phyloP scores from a whole-genome alignment of 1,140 invertebrate genomes.

The Delia radicum region DNA sequence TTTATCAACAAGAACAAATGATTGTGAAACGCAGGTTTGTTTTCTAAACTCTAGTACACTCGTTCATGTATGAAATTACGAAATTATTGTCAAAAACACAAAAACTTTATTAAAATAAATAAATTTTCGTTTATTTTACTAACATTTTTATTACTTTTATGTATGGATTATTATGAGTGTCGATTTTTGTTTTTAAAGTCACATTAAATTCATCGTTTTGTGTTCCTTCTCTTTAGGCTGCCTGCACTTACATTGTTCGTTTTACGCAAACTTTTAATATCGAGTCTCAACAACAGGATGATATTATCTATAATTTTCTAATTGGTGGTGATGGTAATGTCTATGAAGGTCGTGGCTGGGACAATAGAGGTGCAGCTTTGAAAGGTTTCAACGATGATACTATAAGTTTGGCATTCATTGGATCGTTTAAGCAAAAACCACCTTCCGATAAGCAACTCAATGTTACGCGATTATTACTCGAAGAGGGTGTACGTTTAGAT shows the following conservation, averaged over 20 bases:
- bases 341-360: conserved; percentile 68
- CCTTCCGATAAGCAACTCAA: conserved; percentile 61
- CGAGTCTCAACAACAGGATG: conserved; percentile 62
- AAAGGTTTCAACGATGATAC: conserved; percentile 62
- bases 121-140: too few species aligned
- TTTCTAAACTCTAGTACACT: neutral
- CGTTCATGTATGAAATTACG: too few species aligned
- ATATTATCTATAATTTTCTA: conserved; percentile 66
- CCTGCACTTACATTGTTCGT: conserved; percentile 61
- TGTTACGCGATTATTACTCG: conserved; percentile 61
- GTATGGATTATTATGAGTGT: too few species aligned
- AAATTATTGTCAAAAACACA: conserved; percentile 10
- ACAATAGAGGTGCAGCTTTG: conserved; percentile 61
- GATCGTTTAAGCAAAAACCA: conserved; percentile 56
- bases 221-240: conserved; percentile 39
- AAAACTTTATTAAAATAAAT: neutral
- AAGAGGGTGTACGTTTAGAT: conserved; percentile 59
- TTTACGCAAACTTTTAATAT: conserved; percentile 73
- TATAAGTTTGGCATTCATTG: conserved; percentile 63
- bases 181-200: neutral
- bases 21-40: conserved; percentile 57
- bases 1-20: conserved; percentile 58
- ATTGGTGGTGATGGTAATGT: conserved; percentile 67
- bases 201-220: neutral
- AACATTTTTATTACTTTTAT: neutral